These are phyloP conservation scores for Galbula dea DNA, from an alignment of 2,113 vertebrate species.

Conservation along the genomic window DNA sequence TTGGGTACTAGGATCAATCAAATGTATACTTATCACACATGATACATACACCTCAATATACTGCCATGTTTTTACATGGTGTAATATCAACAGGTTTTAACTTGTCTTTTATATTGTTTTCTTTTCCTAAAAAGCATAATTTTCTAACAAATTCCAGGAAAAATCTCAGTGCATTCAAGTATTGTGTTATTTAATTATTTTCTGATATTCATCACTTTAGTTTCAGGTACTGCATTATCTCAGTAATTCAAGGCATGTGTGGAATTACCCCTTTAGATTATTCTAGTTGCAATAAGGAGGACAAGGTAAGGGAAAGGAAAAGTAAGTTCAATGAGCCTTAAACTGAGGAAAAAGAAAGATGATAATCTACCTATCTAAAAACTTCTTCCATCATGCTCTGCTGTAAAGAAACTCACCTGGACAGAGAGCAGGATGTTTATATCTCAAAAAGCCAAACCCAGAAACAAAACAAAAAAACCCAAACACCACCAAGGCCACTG, in stretches of 20 bases:
- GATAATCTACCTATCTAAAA: background rate
- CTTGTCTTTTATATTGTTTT: background rate
- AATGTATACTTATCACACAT: background rate
- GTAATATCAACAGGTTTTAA: background rate
- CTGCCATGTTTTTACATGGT: background rate
- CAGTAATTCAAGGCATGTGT: constrained; percentile 23
- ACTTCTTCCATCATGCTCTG: background rate
- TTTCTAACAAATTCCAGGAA: background rate
- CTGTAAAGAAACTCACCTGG: background rate
- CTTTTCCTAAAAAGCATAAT: background rate
- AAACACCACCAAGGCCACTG: background rate
- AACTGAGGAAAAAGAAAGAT: background rate
- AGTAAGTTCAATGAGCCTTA: background rate
- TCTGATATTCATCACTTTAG: background rate
- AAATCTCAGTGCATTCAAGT: background rate
- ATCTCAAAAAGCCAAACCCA: background rate
- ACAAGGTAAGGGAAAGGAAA: background rate
- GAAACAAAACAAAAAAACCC: background rate
- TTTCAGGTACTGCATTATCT: background rate
- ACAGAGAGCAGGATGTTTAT: background rate
- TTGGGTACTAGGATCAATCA: background rate
- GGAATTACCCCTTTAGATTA: constrained; percentile 6
- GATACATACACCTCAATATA: background rate
- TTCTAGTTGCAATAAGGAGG: background rate
- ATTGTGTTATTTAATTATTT: background rate